Evolutionary conservation across 2,888 invertebrate species (phyloP), one percentile per base, ranked within the genome.

Genomic region (Antheraea yamamai): DNA sequence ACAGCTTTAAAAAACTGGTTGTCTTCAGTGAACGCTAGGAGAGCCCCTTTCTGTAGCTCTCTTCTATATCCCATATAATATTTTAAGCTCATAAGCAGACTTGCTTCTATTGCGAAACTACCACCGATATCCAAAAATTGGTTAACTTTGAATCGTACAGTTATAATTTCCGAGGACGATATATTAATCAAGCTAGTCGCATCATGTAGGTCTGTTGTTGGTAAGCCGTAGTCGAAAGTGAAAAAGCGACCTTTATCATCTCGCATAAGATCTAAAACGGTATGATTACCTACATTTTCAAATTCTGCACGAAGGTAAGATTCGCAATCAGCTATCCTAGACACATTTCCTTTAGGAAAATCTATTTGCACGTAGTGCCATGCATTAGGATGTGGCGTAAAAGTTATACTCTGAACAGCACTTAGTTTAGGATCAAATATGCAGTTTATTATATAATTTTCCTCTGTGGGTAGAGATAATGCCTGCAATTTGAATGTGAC

Each of bases 101-200:
- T 97, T 0, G 97, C 92, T 74, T 97, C 97, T 79, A 97, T 95
- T 0, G 96, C 95, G 30, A 98, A 86, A 3, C 97, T 98, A 0
- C 98, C 98, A 0, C 98, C 98, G 55, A 97, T 96, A 84, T 98
- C 98, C 72, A 94, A 93, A 39, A 97, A 95, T 76, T 96, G 95
- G 61, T 96, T 96, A 18, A 98, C 93, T 75, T 95, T 95, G 85
- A 98, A 98, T 78, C 96, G 96, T 74, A 98, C 93, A 0, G 96
- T 95, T 68, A 96, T 96, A 51, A 96, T 95, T 80, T 96, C 95
- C 2, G 95, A 94, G 6, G 96, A 96, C 16, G 96, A 96, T 71
- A 98, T 86, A 84, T 97, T 97, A 39, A 98, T 88, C 7, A 96
- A 87, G 74, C 96, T 95, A 0, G 97, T 96, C 7, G 96, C 95